Conservation (phyloP, 2,888 invertebrate species). For the Leptinotarsa tumamoca region DNA sequence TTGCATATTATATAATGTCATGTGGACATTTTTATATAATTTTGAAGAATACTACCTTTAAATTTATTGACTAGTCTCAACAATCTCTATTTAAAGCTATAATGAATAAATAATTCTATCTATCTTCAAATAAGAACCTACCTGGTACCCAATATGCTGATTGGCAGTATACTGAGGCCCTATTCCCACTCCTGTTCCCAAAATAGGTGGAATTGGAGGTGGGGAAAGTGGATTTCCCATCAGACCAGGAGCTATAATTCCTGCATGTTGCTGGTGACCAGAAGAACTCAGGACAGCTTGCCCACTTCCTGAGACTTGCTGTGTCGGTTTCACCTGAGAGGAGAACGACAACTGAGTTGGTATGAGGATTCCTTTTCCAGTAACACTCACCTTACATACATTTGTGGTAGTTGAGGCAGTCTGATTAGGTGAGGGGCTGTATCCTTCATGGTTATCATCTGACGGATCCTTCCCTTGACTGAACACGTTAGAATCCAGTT, state of each 20-base stretch:
- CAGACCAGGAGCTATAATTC: constrained; percentile 62
- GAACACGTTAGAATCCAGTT: constrained; percentile 67
- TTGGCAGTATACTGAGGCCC: constrained; percentile 70
- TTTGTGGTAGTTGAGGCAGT: constrained; percentile 69
- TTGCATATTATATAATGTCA: too few species aligned
- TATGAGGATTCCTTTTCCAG: background rate
- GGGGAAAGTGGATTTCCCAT: constrained; percentile 71
- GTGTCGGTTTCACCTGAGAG: constrained; percentile 81
- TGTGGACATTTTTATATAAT: too few species aligned
- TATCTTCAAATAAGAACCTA: constrained; percentile 60
- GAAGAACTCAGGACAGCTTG: constrained; percentile 60
- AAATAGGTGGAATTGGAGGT: constrained; percentile 69
- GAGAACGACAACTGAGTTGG: constrained; percentile 13
- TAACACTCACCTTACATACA: constrained; percentile 75
- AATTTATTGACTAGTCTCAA: too few species aligned
- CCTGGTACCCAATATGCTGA: constrained; percentile 80
- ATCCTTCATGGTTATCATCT: constrained; percentile 69
- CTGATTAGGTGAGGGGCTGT: constrained; percentile 69
- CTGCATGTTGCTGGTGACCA: constrained; percentile 65
- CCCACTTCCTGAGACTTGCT: constrained; percentile 74
- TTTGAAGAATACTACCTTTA: too few species aligned
- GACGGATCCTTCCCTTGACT: constrained; percentile 62
- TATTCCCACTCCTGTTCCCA: constrained; percentile 66
- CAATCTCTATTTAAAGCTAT: too few species aligned
- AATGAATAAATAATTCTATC: too few species aligned